Conservation (phyloP, 2,888 invertebrate species). For the Zygogramma bicolorata region DNA sequence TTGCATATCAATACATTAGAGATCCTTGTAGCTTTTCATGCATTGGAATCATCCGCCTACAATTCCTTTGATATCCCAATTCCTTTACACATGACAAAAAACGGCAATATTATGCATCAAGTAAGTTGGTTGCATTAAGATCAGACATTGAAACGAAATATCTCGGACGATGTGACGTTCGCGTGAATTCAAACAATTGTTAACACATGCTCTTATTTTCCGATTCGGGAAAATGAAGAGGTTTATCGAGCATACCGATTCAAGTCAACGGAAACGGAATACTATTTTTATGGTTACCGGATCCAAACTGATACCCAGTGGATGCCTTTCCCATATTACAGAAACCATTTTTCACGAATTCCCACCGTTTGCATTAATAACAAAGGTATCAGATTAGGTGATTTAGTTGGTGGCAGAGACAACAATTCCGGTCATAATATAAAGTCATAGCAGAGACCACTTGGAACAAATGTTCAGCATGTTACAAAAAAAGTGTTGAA, state of each 20-base stretch:
- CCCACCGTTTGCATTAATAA: slow-evolving; percentile 32
- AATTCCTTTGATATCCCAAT: neutral
- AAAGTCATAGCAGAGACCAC: neutral
- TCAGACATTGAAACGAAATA: neutral
- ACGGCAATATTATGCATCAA: slow-evolving; percentile 18
- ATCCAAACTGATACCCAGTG: slow-evolving; percentile 34
- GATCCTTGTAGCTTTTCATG: neutral
- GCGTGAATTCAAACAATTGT: slow-evolving; percentile 44
- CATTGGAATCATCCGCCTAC: neutral
- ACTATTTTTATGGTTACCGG: too few relatives aligned
- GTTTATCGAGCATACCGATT: slow-evolving; percentile 28
- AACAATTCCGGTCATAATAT: neutral
- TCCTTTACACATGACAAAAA: slow-evolving; percentile 10
- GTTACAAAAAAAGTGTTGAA: too few relatives aligned
- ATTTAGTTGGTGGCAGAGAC: neutral
- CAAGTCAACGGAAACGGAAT: slow-evolving; percentile 28
- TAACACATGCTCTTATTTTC: slow-evolving; percentile 37
- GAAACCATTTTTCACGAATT: slow-evolving; percentile 37
- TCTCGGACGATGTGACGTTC: slow-evolving; percentile 41
- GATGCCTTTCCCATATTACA: slow-evolving; percentile 45
- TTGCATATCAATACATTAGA: neutral
- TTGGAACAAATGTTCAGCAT: neutral
- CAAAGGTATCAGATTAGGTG: slow-evolving; percentile 17
- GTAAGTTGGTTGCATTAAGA: neutral
- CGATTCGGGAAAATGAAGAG: slow-evolving; percentile 27